Evolutionary conservation across 2,888 invertebrate genomes (phyloP).

Genomic region (Globia sparganii): DNA sequence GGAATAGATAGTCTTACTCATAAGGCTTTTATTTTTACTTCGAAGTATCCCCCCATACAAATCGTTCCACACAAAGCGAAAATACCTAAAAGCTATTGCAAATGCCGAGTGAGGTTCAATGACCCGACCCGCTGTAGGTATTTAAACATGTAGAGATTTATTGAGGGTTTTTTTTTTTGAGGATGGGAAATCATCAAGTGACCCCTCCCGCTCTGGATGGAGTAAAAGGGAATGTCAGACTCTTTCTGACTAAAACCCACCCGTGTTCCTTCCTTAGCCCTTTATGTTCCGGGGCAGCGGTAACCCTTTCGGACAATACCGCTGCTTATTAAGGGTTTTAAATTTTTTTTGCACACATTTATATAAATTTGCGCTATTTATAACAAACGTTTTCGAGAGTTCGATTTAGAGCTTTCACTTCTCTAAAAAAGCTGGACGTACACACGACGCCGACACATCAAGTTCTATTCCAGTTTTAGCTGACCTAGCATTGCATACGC

Average conservation of each 20-base stretch:
- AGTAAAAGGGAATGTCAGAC: too few relatives aligned
- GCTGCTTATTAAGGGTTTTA: too few relatives aligned
- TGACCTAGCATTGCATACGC: background rate
- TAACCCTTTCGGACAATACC: too few relatives aligned
- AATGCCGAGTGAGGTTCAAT: slow-evolving; percentile 52
- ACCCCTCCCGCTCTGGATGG: too few relatives aligned
- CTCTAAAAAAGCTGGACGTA: background rate
- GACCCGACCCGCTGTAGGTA: slow-evolving; percentile 23
- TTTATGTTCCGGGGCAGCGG: too few relatives aligned
- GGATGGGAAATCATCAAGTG: too few relatives aligned
- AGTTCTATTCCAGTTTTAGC: background rate
- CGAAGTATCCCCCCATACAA: background rate
- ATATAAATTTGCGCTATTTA: slow-evolving; percentile 8
- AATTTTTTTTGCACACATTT: slow-evolving; percentile 9
- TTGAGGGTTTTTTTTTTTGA: slow-evolving; percentile 4
- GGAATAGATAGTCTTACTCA: slow-evolving; percentile 3
- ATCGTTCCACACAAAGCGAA: slow-evolving; percentile 18
- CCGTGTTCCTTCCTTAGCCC: too few relatives aligned
- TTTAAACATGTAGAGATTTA: slow-evolving; percentile 5
- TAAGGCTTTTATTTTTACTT: background rate
- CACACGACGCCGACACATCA: background rate
- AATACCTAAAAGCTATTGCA: slow-evolving; percentile 10
- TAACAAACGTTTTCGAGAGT: slow-evolving; percentile 5
- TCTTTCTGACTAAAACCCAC: too few relatives aligned
- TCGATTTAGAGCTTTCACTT: background rate